Percentiles rank a stretch among this genome's conserved stretches.
Conservation (phyloP, 2,113 vertebrate genomes). For the Picathartes gymnocephalus region DNA sequence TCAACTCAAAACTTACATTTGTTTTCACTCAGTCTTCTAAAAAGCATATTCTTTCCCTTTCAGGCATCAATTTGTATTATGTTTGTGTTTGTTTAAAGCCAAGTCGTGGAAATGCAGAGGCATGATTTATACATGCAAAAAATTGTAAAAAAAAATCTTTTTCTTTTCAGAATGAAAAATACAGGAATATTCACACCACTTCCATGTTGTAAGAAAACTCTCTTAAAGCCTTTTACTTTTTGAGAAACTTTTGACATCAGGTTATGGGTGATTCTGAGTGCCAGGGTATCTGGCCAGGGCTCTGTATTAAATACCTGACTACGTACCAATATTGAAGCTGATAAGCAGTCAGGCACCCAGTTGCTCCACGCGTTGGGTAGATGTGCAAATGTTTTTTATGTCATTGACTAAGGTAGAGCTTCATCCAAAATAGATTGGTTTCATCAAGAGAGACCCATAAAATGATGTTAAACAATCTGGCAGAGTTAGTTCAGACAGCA, state of each 20-base stretch:
- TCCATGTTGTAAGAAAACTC: not conserved
- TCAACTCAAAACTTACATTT: not conserved
- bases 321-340: not conserved
- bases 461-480: not conserved
- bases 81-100: slow-evolving; percentile 10
- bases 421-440: not conserved
- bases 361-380: not conserved
- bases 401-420: not conserved
- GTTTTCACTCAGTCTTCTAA: slow-evolving; percentile 4
- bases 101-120: not conserved
- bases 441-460: not conserved
- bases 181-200: not conserved
- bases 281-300: not conserved
- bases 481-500: not conserved
- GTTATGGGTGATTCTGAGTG: not conserved
- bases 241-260: not conserved
- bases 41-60: not conserved
- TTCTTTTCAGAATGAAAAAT: not conserved
- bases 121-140: not conserved
- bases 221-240: not conserved
- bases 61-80: not conserved
- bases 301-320: not conserved
- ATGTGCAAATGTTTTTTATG: not conserved
- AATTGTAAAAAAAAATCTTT: not conserved
- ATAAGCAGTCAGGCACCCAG: not conserved